Evolutionary conservation across 2,888 invertebrate species (phyloP).

Genomic region (Piscicola geometra): DNA sequence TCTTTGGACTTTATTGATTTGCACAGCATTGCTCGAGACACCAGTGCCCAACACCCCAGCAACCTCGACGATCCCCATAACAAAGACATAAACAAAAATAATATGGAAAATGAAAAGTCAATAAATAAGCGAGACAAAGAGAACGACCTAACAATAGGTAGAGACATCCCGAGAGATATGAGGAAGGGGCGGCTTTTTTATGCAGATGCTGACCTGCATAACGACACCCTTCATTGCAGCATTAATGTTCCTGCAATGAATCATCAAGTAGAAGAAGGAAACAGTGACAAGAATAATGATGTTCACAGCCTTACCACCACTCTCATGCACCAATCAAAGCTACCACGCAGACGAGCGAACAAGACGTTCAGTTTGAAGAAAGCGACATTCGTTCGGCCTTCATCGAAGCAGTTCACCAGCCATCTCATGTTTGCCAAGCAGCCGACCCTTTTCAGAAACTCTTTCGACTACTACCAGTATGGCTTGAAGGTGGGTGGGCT

Average conservation of each 20-base stretch:
- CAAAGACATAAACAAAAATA: background rate
- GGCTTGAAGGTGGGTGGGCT: too few relatives aligned
- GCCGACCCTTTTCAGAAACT: constrained; percentile 8
- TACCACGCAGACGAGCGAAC: background rate
- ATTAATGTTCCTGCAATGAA: background rate
- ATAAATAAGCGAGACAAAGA: background rate
- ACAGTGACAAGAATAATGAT: too few relatives aligned
- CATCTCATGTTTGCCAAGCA: background rate
- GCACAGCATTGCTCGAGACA: too few relatives aligned
- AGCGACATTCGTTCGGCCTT: background rate
- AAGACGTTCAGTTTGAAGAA: background rate
- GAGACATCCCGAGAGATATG: background rate
- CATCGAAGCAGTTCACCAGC: background rate
- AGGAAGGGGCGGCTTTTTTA: background rate
- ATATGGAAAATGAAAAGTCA: background rate
- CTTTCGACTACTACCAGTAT: background rate
- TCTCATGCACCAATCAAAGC: too few relatives aligned
- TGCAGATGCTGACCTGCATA: background rate
- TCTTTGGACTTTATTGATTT: too few relatives aligned
- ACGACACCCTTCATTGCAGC: background rate
- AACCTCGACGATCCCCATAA: too few relatives aligned
- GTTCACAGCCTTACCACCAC: too few relatives aligned
- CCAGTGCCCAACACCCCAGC: too few relatives aligned
- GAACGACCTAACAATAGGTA: background rate
- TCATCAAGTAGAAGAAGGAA: too few relatives aligned